These are phyloP conservation scores for Strix uralensis DNA, from an alignment of 2,113 vertebrate species.

Conservation along the genomic window DNA sequence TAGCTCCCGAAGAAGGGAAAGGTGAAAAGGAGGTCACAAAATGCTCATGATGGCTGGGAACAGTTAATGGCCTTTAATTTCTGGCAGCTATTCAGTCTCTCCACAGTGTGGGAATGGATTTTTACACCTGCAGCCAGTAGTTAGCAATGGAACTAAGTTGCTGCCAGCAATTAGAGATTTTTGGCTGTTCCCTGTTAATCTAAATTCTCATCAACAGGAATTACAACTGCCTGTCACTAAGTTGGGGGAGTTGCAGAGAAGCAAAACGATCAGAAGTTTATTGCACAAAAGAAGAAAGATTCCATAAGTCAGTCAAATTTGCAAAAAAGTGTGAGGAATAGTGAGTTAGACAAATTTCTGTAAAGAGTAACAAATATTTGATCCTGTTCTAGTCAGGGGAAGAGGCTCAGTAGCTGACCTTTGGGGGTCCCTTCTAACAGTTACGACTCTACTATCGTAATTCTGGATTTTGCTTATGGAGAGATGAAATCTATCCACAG, in stretches of 20 bases:
- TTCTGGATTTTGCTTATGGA: neutral
- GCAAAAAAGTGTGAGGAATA: neutral
- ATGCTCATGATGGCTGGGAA: neutral
- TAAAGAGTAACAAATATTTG: neutral
- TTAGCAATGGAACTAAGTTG: neutral
- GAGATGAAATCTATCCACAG: neutral
- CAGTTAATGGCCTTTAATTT: neutral
- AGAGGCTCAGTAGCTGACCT: neutral
- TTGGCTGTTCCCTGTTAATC: neutral
- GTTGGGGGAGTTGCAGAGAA: neutral
- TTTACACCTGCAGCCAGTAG: neutral
- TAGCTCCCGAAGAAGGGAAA: neutral
- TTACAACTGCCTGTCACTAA: neutral
- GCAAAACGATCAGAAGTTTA: neutral
- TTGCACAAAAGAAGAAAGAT: neutral
- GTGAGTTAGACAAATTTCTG: neutral
- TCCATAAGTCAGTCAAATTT: neutral
- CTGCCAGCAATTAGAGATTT: neutral
- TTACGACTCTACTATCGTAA: accelerated
- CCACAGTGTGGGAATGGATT: neutral
- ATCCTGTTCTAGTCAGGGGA: neutral
- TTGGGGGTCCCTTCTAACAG: neutral
- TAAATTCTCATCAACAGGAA: neutral
- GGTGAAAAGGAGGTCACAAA: neutral
- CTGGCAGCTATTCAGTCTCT: neutral